Percentiles rank a stretch among this genome's conserved stretches.
Conservation (phyloP, 2,797 vertebrate species). For the Pantherophis vulpinus region DNA sequence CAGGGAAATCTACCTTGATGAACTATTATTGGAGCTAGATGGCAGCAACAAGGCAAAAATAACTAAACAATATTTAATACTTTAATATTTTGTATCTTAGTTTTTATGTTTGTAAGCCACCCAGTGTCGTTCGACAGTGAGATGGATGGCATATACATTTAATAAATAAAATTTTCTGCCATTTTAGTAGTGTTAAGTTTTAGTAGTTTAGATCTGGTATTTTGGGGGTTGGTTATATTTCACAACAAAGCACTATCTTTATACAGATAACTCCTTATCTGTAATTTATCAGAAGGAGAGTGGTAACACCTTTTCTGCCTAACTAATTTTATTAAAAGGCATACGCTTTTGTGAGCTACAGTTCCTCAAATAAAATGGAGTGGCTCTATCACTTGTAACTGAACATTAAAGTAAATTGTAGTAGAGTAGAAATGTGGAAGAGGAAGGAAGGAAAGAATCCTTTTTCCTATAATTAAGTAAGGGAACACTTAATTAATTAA, state of each 20-base stretch:
- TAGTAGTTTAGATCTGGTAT: not conserved
- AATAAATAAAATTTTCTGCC: not conserved
- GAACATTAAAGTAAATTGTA: not conserved
- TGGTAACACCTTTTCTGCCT: not conserved
- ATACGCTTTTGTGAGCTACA: not conserved
- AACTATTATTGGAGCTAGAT: not conserved
- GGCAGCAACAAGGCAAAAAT: not conserved
- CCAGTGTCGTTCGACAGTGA: not conserved
- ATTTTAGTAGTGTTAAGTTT: not conserved
- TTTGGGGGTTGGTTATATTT: not conserved
- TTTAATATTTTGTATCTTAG: not conserved
- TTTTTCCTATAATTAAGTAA: not conserved
- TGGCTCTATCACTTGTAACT: not conserved
- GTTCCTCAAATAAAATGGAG: not conserved
- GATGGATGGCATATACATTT: not conserved
- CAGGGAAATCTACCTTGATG: not conserved
- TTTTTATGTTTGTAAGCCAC: not conserved
- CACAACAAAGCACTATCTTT: not conserved
- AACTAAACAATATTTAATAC: not conserved
- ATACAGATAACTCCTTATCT: not conserved
- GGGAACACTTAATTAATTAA: not conserved
- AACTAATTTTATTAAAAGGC: not conserved
- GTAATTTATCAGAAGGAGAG: not conserved
- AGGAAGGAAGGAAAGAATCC: not conserved
- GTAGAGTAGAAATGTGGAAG: not conserved